Percentiles rank a stretch among this genome's conserved stretches.
These are phyloP conservation scores for Ischnus inquisitorius DNA, from an alignment of 2,888 invertebrate genomes.

Conservation along the genomic window DNA sequence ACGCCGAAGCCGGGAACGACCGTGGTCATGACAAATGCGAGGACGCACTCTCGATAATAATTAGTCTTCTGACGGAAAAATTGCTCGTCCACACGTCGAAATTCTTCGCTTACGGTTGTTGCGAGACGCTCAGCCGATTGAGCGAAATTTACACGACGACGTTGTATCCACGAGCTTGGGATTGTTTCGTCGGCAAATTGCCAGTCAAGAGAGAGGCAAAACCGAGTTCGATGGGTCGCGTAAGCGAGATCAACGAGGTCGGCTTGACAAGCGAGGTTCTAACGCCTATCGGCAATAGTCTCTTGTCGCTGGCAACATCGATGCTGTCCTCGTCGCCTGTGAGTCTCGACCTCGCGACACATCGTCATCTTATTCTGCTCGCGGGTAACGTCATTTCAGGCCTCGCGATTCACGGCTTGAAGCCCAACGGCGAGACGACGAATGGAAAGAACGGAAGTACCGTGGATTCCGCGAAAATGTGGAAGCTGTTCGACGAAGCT, in stretches of 20 bases:
- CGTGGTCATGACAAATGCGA: conserved; percentile 82
- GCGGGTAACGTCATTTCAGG: conserved; percentile 85
- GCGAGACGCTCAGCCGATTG: conserved; percentile 89
- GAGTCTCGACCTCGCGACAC: conserved; percentile 86
- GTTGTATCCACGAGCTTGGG: conserved; percentile 90
- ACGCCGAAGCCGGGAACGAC: conserved; percentile 72
- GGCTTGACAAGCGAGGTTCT: conserved; percentile 64
- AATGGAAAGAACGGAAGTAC: conserved; percentile 56
- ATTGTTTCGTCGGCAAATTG: conserved; percentile 84
- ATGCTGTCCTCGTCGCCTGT: conserved; percentile 86
- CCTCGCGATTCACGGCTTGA: conserved; percentile 85
- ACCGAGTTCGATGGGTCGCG: conserved; percentile 69
- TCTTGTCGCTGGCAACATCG: conserved; percentile 83
- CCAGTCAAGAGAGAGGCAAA: conserved; percentile 75
- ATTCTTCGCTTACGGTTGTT: conserved; percentile 89
- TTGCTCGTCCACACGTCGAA: conserved; percentile 89
- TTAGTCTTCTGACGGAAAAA: conserved; percentile 86
- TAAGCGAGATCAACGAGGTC: conserved; percentile 56
- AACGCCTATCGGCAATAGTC: conserved; percentile 75
- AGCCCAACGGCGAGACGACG: conserved; percentile 75
- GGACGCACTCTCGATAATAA: conserved; percentile 87
- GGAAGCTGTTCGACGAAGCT: conserved; percentile 82
- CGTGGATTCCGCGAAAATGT: conserved; percentile 71
- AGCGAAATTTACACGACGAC: conserved; percentile 90
- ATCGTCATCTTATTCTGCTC: conserved; percentile 84